Evolutionary conservation across 1,140 invertebrate species (phyloP).

Genomic region (Penaeus japonicus): DNA sequence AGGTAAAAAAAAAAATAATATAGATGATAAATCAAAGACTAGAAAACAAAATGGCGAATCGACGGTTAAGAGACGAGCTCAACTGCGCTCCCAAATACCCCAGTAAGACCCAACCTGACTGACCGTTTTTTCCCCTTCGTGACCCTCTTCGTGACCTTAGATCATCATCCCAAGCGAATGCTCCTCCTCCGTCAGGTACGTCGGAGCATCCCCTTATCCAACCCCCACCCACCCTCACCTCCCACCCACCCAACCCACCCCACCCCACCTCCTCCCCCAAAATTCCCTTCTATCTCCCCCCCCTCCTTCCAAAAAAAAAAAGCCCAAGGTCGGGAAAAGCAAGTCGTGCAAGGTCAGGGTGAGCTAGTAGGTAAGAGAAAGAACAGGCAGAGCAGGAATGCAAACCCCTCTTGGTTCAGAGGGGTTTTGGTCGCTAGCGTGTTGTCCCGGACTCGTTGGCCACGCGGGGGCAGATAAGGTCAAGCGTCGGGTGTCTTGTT

Average conservation of each 20-base stretch:
- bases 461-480: conserved; percentile 33
- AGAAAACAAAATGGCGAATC: neutral
- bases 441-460: conserved; percentile 45
- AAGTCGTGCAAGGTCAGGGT: neutral
- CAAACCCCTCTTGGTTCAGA: neutral
- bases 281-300: no score
- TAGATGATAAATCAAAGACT: no score
- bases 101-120: conserved; percentile 31
- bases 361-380: conserved; percentile 9
- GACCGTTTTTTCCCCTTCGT: neutral
- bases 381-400: conserved; percentile 17
- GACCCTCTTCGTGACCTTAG: no score
- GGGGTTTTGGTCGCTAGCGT: neutral
- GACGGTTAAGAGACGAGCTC: conserved; percentile 2
- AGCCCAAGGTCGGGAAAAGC: neutral
- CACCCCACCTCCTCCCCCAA: no score
- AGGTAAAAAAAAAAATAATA: no score
- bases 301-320: neutral
- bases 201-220: no score
- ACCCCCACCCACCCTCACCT: no score
- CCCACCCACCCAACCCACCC: no score
- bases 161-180: no score
- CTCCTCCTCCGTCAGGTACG: no score
- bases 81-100: conserved; percentile 4
- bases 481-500: neutral